phyloP scores from a whole-genome alignment of 92 coral and sea anemone genomes.

The Meandrina meandrites region DNA sequence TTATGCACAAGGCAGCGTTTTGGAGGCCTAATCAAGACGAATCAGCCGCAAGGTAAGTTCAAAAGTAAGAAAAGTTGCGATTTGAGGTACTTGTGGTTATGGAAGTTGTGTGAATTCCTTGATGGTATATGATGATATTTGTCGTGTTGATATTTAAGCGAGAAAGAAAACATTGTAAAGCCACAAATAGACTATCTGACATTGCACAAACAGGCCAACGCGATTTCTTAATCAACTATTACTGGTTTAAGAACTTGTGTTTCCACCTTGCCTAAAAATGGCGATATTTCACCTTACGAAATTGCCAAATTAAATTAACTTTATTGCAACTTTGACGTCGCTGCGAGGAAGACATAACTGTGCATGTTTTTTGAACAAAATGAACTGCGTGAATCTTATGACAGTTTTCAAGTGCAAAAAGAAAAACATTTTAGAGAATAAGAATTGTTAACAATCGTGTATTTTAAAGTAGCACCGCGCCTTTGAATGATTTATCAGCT shows the following conservation, averaged over 20 bases:
- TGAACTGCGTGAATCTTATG: neutral
- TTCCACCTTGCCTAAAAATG: neutral
- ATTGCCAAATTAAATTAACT: neutral
- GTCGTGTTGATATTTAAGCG: neutral
- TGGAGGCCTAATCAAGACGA: neutral
- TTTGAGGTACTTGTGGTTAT: neutral
- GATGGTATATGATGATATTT: neutral
- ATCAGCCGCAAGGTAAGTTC: neutral
- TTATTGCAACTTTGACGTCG: neutral
- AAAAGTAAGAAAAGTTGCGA: neutral
- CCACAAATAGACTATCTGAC: neutral
- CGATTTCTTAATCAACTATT: neutral
- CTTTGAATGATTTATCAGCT: slow-evolving; percentile 6
- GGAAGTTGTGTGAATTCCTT: neutral
- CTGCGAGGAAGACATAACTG: neutral
- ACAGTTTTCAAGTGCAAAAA: slow-evolving; percentile 1
- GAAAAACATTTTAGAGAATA: neutral
- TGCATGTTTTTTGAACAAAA: neutral
- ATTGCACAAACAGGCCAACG: neutral
- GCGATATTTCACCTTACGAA: neutral
- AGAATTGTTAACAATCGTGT: neutral
- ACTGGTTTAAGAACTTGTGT: neutral
- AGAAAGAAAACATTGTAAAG: neutral
- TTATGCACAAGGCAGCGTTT: slow-evolving; percentile 21
- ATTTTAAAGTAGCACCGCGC: neutral